Evolutionary conservation across 2,888 invertebrate genomes (phyloP).

Genomic region (Ctenicera cuprea): DNA sequence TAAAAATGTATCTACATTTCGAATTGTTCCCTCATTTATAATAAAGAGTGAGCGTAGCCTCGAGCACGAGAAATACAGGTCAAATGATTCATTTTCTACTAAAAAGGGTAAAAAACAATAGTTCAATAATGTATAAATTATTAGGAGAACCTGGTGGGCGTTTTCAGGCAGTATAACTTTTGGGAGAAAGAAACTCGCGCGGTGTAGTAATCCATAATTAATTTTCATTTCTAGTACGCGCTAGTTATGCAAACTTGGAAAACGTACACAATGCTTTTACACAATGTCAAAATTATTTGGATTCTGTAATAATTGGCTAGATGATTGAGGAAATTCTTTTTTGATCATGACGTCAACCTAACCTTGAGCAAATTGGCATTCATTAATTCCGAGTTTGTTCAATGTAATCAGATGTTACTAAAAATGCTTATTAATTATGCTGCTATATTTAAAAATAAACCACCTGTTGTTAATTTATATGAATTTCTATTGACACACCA

Average conservation of each 20-base stretch:
- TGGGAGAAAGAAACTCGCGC: too few species aligned
- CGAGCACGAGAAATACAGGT: too few species aligned
- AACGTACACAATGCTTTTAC: too few species aligned
- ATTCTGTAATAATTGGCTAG: neutral
- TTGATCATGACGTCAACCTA: neutral
- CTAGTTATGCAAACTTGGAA: too few species aligned
- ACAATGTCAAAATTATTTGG: neutral
- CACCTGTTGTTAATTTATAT: slow-evolving; percentile 5
- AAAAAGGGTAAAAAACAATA: too few species aligned
- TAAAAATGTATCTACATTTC: neutral
- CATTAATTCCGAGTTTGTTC: neutral
- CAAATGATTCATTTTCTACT: too few species aligned
- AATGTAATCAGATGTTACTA: neutral
- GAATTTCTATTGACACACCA: neutral
- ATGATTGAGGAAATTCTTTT: neutral
- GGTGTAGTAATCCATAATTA: too few species aligned
- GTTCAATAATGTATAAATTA: too few species aligned
- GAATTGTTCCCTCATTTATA: slow-evolving; percentile 8
- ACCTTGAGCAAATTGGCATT: slow-evolving; percentile 2
- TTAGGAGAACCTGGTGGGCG: too few species aligned
- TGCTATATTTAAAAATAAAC: slow-evolving; percentile 2
- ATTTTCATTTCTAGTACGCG: too few species aligned
- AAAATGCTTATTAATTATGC: neutral
- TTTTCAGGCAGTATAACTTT: too few species aligned
- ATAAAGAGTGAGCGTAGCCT: neutral